Evolutionary conservation across 2,888 invertebrate species (phyloP), one percentile per base, ranked within the genome.

Genomic region (Trachelus stipa): DNA sequence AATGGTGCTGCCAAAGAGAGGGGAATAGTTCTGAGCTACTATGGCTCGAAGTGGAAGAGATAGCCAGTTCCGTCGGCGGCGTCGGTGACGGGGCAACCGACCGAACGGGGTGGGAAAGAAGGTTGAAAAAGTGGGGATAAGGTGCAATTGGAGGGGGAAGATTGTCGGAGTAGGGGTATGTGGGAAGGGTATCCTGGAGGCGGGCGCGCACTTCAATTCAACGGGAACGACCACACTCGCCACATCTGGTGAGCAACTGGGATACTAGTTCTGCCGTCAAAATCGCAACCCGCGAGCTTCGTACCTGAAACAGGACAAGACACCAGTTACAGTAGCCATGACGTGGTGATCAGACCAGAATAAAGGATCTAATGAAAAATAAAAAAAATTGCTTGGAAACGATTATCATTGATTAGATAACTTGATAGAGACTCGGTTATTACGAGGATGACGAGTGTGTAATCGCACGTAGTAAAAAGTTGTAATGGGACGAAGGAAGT

Each of bases 181-280:
- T 80, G 82, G 87, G 87, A 84, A 84, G 88, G 90, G 90, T 86
- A 83, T 85, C 81, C 83, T 85, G 90, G 88, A 89, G 90, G 91
- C 91, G 91, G 91, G 88, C 88, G 88, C 88, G 88, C 87, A 87
- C 86, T 87, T 88, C 88, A 90, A 90, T 90, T 90, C 89, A 88
- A 87, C 88, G 85, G 86, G 85, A 88, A 90, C 88, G 82, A 82
- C 86, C 87, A 87, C 88, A 81, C 87, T 88, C 85, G 82, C 89
- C 85, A 89, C 91, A 91, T 90, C 90, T 91, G 88, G 87, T 86
- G 88, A 88, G 87, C 87, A 86, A 90, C 83, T 84, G 86, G 79
- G 78, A 83, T 81, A 88, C 88, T 89, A 86, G 80, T 37, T 73
- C 31, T 35, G 34, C 79, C 69, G 69, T 33, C 37, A 78, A 78